Conservation (phyloP, 1,140 invertebrate species). For the roundworm (Caenorhabditis elegans) region WBcel235 BX284604.4:2110501-2111000, state of each 20-base stretch:
- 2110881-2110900: too few relatives aligned
- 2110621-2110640: constrained; percentile 4
- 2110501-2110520: too few relatives aligned
- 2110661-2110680: constrained; percentile 44
- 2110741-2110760: neutral
- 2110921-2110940: too few relatives aligned
- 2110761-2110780: neutral
- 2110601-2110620: constrained; percentile 13
- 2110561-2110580: neutral
- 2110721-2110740: neutral
- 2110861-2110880: too few relatives aligned
- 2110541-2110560: too few relatives aligned
- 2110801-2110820: neutral
- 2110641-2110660: constrained; percentile 29
- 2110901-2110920: too few relatives aligned
- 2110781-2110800: neutral
- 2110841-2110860: too few relatives aligned
- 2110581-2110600: constrained; percentile 4
- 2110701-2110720: constrained; percentile 30
- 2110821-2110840: too few relatives aligned
- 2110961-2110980: too few relatives aligned
- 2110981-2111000: too few relatives aligned
- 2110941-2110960: too few relatives aligned
- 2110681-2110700: constrained; percentile 38
- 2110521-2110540: too few relatives aligned